A percentile compares a stretch with the other conserved stretches of the same genome.
Conservation (phyloP, 2,797 vertebrate genomes). For the Podarcis lilfordi region DNA sequence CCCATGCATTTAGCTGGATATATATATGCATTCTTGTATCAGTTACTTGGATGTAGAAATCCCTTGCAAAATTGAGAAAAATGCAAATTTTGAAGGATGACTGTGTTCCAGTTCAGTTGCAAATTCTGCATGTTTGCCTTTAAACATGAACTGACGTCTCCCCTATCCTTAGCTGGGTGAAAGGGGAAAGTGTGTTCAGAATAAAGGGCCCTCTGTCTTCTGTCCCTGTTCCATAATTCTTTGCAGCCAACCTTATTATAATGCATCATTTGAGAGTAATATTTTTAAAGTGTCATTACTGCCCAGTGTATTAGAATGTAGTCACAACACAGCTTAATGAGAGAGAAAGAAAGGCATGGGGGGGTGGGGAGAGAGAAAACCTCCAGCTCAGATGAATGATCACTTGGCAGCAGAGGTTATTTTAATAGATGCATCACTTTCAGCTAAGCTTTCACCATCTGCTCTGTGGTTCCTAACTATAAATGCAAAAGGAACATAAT, state of each 20-base stretch:
- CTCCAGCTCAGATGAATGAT: slow-evolving; percentile 63
- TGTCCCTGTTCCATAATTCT: slow-evolving; percentile 14
- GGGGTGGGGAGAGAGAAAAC: not conserved
- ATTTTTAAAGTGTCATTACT: slow-evolving; percentile 59
- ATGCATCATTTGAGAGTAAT: slow-evolving; percentile 46
- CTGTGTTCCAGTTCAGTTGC: too few species aligned
- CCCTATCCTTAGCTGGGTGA: too few species aligned
- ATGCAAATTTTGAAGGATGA: too few species aligned
- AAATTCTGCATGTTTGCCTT: too few species aligned
- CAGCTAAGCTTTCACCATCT: slow-evolving; percentile 77
- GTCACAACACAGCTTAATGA: slow-evolving; percentile 47
- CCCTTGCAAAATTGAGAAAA: too few species aligned
- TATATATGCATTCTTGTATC: too few species aligned
- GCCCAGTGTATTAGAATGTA: slow-evolving; percentile 47
- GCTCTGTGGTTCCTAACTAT: slow-evolving; percentile 74
- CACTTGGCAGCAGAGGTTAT: slow-evolving; percentile 71
- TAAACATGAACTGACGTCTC: too few species aligned
- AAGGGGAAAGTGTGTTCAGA: not conserved
- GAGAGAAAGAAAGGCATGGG: slow-evolving; percentile 11
- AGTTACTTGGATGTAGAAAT: too few species aligned
- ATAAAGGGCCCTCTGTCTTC: not conserved
- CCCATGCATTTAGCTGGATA: too few species aligned
- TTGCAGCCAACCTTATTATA: slow-evolving; percentile 17
- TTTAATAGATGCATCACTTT: slow-evolving; percentile 75
- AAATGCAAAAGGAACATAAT: slow-evolving; percentile 71